phyloP scores from a whole-genome alignment of 2,888 invertebrate species.

The Athrips mouffetella region DNA sequence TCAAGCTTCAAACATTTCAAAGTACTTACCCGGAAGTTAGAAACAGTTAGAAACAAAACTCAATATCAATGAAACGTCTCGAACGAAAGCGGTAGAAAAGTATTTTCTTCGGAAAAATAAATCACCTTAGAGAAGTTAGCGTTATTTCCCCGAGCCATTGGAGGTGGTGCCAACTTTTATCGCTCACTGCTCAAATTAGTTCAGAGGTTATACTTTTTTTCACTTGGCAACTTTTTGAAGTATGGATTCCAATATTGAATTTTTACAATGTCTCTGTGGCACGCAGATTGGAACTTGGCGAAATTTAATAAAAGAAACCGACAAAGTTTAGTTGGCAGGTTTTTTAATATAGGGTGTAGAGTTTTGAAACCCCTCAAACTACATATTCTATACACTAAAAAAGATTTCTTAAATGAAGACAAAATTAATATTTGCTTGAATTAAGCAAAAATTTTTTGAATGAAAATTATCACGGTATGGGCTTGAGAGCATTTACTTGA shows the following conservation, averaged over 20 bases:
- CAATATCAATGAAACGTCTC: slow-evolving; percentile 67
- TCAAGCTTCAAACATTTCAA: slow-evolving; percentile 54
- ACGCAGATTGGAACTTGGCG: slow-evolving; percentile 34
- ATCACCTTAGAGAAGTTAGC: slow-evolving; percentile 63
- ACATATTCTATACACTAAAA: too few species aligned
- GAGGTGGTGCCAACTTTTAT: slow-evolving; percentile 64
- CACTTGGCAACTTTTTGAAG: slow-evolving; percentile 60
- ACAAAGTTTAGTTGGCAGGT: slow-evolving; percentile 8
- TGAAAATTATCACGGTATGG: too few species aligned
- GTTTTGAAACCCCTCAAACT: too few species aligned
- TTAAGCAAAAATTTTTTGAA: too few species aligned
- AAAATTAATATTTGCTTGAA: too few species aligned
- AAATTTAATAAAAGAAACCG: slow-evolving; percentile 41
- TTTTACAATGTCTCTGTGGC: slow-evolving; percentile 56
- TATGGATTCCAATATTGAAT: slow-evolving; percentile 73
- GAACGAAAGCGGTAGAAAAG: slow-evolving; percentile 52
- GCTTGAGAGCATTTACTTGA: too few species aligned
- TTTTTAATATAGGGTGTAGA: background rate
- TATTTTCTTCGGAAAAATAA: slow-evolving; percentile 68
- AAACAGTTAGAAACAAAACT: slow-evolving; percentile 68
- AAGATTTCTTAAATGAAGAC: too few species aligned
- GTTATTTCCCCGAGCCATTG: slow-evolving; percentile 56
- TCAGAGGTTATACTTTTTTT: slow-evolving; percentile 41
- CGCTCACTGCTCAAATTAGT: slow-evolving; percentile 66
- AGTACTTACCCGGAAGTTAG: slow-evolving; percentile 52